Conservation (phyloP, 2,113 vertebrate genomes). For the Tragelaphus imberbis region DNA sequence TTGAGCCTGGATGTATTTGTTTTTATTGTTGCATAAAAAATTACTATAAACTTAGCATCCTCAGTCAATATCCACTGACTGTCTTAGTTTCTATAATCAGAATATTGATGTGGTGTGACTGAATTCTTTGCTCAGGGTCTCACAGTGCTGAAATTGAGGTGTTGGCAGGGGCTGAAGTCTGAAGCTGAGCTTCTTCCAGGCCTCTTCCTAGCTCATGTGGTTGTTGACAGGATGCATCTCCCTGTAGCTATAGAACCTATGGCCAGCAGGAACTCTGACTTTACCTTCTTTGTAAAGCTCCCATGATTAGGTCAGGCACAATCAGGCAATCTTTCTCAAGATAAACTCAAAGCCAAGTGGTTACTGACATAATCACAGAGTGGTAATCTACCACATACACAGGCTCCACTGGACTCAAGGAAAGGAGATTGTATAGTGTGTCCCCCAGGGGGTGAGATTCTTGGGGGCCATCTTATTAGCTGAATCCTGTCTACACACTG, state of each 20-base stretch:
- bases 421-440: too few species aligned
- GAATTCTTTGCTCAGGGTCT: background rate
- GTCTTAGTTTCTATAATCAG: background rate
- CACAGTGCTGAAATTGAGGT: background rate
- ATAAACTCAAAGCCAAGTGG: background rate
- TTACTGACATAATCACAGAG: background rate
- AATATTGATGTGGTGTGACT: background rate
- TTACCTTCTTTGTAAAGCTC: background rate
- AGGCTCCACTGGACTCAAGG: background rate
- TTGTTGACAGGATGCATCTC: background rate
- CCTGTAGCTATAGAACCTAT: background rate
- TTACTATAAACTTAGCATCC: background rate
- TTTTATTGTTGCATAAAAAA: background rate
- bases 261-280: background rate
- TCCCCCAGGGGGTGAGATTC: background rate
- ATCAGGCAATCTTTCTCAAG: background rate
- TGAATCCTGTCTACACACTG: background rate
- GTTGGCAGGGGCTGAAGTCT: background rate
- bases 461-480: background rate
- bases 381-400: background rate
- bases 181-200: background rate
- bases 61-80: background rate
- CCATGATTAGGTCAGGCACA: background rate
- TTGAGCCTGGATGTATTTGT: background rate
- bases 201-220: background rate